Base-by-base conservation (phyloP, 1,140 invertebrate genomes). In the Eubasilissa regina region DNA sequence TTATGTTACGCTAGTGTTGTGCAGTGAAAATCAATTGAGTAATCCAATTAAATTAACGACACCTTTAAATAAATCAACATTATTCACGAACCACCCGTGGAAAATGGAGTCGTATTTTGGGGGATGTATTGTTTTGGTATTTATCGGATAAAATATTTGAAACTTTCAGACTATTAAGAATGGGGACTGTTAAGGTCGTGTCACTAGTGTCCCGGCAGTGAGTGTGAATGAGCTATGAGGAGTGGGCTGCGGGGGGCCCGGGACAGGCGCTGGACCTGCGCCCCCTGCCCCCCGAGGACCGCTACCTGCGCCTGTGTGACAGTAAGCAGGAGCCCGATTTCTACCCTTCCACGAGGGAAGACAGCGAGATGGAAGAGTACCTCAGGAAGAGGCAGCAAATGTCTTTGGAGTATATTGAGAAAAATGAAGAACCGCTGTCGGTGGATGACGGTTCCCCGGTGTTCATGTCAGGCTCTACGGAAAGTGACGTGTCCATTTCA, bases 311-410 rank as follows among this genome's bases (percentile, higher is more conserved):
- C 45, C 56, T 75, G 11, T 72, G 72, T 76, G 68, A 35, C 68
- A 53, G 47, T 60, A 68, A 81, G 56, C 68, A 70, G 12, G 80
- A 81, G 53, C 48, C 70, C 13, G 75, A 80, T 43, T 47, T 76
- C 17, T 78, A 80, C 45, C 74, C 47, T 7, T 58, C 68, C 55
- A 56, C 43, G 47, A 25, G 72, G 12, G 78, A 75, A 15, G 78
- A 82, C 56, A 25, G 64, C 55, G 81, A 82, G 43, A 80, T 82
- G 74, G 81, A 82, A 17, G 78, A 80, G 45, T 82, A 80, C 56
- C 55, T 82, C 19, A 44, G 75, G 45, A 82, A 78, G 51, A 45
- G 81, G 10, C 75, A 82, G 19, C 77, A 81, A 47, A 60, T 82
- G 68, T 56, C 81, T 10, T 73, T 82, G 35, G 80, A 82, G 51